Percentiles rank a stretch among this genome's conserved stretches.
These are phyloP conservation scores for Ictalurus furcatus DNA, from an alignment of 2,113 vertebrate species.

Conservation along the genomic window DNA sequence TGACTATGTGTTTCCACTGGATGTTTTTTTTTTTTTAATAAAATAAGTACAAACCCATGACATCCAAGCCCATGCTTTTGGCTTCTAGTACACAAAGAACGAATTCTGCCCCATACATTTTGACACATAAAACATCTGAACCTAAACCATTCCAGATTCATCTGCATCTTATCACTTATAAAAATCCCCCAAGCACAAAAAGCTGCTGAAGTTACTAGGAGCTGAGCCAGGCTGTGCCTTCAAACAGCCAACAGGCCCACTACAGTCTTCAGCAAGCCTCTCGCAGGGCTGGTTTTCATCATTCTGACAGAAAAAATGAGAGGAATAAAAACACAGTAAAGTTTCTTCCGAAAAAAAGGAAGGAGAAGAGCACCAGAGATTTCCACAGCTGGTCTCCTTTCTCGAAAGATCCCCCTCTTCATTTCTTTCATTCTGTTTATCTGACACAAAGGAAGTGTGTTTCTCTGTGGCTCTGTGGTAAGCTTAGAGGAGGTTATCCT, in stretches of 20 bases:
- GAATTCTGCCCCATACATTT: conserved; percentile 10
- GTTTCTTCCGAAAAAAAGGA: conserved; percentile 47
- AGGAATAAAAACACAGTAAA: conserved; percentile 71
- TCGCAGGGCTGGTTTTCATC: conserved; percentile 73
- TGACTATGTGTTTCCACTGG: not conserved
- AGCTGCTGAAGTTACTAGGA: conserved; percentile 57
- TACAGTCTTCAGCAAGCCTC: conserved; percentile 64
- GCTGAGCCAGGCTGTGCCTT: conserved; percentile 62
- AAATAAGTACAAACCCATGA: conserved; percentile 13
- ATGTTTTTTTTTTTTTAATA: not conserved
- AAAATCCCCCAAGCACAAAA: conserved; percentile 69
- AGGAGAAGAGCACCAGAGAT: conserved; percentile 54
- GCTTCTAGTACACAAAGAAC: conserved; percentile 15
- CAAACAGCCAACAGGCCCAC: conserved; percentile 66
- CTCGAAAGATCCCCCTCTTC: conserved; percentile 49
- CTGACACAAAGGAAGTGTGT: conserved; percentile 53
- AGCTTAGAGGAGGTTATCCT: conserved; percentile 56
- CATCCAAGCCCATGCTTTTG: not conserved
- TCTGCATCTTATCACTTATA: conserved; percentile 74
- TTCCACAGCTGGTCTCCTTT: conserved; percentile 55
- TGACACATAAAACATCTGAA: conserved; percentile 36
- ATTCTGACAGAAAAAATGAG: conserved; percentile 75
- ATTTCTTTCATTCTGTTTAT: conserved; percentile 15
- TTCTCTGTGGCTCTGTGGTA: conserved; percentile 49
- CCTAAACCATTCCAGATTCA: conserved; percentile 65